Evolutionary conservation across 2,888 invertebrate genomes (phyloP).

Genomic region (Copidosoma aretas): DNA sequence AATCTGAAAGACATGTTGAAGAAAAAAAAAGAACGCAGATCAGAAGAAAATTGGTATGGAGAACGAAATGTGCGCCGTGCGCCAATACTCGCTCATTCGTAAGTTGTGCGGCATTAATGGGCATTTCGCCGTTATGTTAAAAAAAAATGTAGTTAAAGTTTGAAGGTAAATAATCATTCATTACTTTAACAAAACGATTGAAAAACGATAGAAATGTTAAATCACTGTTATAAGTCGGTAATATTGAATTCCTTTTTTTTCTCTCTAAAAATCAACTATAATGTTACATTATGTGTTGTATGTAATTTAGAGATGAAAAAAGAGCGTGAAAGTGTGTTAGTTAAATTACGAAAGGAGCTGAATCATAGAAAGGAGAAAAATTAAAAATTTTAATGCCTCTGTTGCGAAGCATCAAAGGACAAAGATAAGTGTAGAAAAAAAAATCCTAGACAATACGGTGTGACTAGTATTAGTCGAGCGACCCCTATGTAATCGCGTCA

Average conservation of each 20-base stretch:
- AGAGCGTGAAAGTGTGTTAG: slow-evolving; percentile 14
- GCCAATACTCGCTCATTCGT: neutral
- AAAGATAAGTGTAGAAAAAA: slow-evolving; percentile 21
- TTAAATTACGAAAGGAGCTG: slow-evolving; percentile 17
- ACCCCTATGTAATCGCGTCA: slow-evolving; percentile 38
- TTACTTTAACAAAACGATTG: too few relatives aligned
- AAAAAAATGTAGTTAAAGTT: too few relatives aligned
- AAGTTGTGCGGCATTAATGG: neutral
- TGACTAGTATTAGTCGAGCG: slow-evolving; percentile 48
- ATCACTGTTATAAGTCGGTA: slow-evolving; percentile 25
- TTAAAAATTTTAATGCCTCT: neutral
- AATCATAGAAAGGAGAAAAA: slow-evolving; percentile 3
- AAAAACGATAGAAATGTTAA: neutral
- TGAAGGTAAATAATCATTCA: too few relatives aligned
- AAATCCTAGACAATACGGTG: slow-evolving; percentile 44
- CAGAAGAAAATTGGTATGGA: too few relatives aligned
- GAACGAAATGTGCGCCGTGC: neutral
- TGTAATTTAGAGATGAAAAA: slow-evolving; percentile 6
- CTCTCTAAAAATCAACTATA: neutral
- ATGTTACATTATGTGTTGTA: neutral
- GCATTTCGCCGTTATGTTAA: neutral
- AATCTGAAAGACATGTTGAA: slow-evolving; percentile 3
- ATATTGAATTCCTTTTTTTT: slow-evolving; percentile 24
- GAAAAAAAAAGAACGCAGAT: neutral
- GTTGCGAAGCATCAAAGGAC: neutral